Evolutionary conservation across 2,888 invertebrate species (phyloP).

Genomic region (Empis stercorea): DNA sequence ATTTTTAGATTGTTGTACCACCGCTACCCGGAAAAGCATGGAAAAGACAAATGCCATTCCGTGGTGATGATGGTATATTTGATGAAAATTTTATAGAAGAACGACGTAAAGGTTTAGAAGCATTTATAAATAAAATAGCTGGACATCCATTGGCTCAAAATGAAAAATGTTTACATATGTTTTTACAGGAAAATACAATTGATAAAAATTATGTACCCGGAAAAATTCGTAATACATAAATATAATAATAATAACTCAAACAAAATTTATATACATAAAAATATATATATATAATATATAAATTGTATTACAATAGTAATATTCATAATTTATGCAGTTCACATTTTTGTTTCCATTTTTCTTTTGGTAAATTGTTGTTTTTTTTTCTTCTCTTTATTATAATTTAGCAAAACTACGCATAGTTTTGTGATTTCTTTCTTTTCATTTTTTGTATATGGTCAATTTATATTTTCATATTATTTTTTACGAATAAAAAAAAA

Average conservation of each 20-base stretch:
- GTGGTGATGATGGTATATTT: conserved; percentile 97
- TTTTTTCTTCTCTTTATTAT: too few species aligned
- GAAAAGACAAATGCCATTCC: conserved; percentile 96
- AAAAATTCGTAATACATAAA: conserved; percentile 92
- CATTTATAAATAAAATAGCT: conserved; percentile 98
- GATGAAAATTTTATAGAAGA: conserved; percentile 99
- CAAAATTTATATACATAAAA: too few species aligned
- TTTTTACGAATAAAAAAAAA: too few species aligned
- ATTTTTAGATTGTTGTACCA: conserved; percentile 86
- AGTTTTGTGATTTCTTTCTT: too few species aligned
- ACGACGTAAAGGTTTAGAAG: conserved; percentile 91
- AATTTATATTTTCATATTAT: too few species aligned
- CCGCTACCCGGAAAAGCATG: conserved; percentile 96
- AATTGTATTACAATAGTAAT: too few species aligned
- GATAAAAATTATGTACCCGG: conserved; percentile 99
- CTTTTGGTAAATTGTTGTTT: too few species aligned
- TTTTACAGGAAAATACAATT: conserved; percentile 92
- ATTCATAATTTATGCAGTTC: too few species aligned
- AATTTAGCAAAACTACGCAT: too few species aligned
- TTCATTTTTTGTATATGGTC: too few species aligned
- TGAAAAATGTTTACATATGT: conserved; percentile 98
- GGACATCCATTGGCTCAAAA: conserved; percentile 98
- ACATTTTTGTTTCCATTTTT: too few species aligned
- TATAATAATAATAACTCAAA: neutral
- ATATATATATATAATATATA: too few species aligned